Conservation (phyloP, 2,113 vertebrate genomes). For the Zapornia atra region DNA sequence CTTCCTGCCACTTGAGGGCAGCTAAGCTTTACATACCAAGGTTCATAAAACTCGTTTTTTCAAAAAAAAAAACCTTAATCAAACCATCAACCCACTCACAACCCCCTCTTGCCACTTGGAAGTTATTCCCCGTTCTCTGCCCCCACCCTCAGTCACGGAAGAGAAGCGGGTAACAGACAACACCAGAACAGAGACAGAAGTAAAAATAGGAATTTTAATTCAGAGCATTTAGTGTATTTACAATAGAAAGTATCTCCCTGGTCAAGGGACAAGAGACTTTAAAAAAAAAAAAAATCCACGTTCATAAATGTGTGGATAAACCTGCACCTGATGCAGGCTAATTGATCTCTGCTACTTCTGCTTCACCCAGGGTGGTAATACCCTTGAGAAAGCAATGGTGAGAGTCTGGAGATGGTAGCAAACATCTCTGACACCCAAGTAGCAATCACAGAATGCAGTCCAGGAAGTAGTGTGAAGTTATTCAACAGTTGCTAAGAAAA, state of each 20-base stretch:
- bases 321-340: conserved; percentile 10
- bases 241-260: background rate
- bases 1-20: background rate
- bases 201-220: conserved; percentile 46
- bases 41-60: background rate
- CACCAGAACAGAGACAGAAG: background rate
- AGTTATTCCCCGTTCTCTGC: background rate
- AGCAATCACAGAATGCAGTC: background rate
- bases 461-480: conserved; percentile 63
- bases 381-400: background rate
- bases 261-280: background rate
- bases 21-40: background rate
- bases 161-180: background rate
- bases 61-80: background rate
- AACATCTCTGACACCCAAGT: background rate
- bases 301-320: background rate
- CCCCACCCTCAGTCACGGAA: background rate
- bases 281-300: background rate
- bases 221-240: conserved; percentile 61
- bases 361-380: background rate
- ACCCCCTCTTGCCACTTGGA: background rate
- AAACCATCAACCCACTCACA: background rate
- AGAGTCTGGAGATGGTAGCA: background rate
- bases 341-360: background rate
- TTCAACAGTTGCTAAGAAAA: background rate